Evolutionary conservation across 2,797 vertebrate species (phyloP).

Genomic region (Trachurus trachurus): DNA sequence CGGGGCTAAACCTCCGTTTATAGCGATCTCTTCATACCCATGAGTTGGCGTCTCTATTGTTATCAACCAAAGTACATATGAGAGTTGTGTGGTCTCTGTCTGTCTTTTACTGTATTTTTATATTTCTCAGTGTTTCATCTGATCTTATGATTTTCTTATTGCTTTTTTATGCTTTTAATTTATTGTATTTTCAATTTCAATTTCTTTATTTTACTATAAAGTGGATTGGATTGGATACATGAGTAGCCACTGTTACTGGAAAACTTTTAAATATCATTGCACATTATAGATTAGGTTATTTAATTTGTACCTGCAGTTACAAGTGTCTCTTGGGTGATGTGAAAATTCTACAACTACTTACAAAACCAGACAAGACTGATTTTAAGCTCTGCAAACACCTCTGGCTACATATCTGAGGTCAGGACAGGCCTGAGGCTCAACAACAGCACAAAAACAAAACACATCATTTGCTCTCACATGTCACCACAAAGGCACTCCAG

Average conservation of each 20-base stretch:
- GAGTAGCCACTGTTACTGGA: not conserved
- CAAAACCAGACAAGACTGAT: constrained; percentile 12
- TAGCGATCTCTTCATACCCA: not conserved
- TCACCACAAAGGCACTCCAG: no score
- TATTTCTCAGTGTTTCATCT: no score
- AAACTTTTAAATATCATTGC: not conserved
- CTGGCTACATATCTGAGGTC: not conserved
- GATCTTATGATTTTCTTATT: no score
- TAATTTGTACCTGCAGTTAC: no score
- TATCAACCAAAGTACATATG: not conserved
- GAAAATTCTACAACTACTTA: not conserved
- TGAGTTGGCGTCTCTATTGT: not conserved
- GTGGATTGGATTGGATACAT: no score
- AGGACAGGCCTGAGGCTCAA: constrained; percentile 15
- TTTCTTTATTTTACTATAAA: no score
- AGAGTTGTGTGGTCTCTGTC: no score
- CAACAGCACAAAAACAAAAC: not conserved
- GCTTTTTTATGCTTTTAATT: no score
- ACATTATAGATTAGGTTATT: not conserved
- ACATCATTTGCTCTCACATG: not conserved
- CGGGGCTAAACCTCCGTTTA: not conserved
- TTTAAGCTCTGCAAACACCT: constrained; percentile 4
- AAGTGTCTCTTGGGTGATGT: not conserved
- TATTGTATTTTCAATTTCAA: no score
- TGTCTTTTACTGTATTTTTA: no score